A percentile compares a stretch with the other conserved stretches of the same genome.
phyloP scores from a whole-genome alignment of 2,113 vertebrate species.

The Zapus hudsonius region DNA sequence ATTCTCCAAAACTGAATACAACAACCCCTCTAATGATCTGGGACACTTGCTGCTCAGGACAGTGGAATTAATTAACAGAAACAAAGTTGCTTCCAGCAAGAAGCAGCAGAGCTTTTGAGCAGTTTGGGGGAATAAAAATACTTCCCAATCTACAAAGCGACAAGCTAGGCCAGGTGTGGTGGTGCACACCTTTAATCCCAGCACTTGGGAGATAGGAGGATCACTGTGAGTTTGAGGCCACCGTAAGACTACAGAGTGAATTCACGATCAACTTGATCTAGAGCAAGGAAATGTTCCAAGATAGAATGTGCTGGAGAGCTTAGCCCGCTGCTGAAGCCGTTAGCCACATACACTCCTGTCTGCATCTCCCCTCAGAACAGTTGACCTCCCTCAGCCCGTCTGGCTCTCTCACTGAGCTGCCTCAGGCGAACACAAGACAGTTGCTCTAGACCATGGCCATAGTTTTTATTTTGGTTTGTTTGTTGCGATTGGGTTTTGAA shows the following conservation, averaged over 20 bases:
- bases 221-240: too few relatives aligned
- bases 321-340: slow-evolving; percentile 78
- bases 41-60: neutral
- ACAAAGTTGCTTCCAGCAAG: slow-evolving; percentile 48
- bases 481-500: neutral
- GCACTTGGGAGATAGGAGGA: too few relatives aligned
- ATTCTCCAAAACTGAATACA: too few relatives aligned
- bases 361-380: slow-evolving; percentile 63
- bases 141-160: neutral
- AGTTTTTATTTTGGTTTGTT: neutral
- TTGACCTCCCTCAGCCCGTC: neutral
- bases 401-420: neutral
- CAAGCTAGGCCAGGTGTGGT: neutral
- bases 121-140: slow-evolving; percentile 43
- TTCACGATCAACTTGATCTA: too few relatives aligned
- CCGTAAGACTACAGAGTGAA: too few relatives aligned
- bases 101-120: neutral
- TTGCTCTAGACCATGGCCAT: neutral
- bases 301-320: slow-evolving; percentile 75
- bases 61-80: slow-evolving; percentile 55
- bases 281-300: slow-evolving; percentile 51
- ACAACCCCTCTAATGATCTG: neutral
- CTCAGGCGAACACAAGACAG: neutral
- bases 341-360: slow-evolving; percentile 66
- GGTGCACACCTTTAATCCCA: too few relatives aligned